A percentile compares a stretch with the other conserved stretches of the same genome.
Conservation (phyloP, 2,888 invertebrate genomes). For the Cephus runcator region DNA sequence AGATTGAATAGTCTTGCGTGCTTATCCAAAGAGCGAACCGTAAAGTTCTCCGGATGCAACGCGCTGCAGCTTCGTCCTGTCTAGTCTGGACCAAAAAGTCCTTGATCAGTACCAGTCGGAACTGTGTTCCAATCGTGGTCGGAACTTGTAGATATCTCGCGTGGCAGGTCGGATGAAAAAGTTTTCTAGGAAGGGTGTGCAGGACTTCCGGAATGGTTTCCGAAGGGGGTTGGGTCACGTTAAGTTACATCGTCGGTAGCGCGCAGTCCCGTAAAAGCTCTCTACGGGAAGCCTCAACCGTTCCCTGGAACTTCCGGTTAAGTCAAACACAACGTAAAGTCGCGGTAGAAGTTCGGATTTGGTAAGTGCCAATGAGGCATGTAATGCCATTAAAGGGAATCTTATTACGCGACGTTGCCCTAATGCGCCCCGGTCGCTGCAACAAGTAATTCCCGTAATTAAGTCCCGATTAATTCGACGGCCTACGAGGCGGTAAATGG, state of each 20-base stretch:
- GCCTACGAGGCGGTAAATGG: slow-evolving; percentile 33
- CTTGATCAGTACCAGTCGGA: background rate
- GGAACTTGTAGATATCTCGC: background rate
- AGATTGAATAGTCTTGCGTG: background rate
- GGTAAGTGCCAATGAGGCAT: slow-evolving; percentile 65
- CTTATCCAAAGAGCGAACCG: background rate
- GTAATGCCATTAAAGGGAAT: slow-evolving; percentile 65
- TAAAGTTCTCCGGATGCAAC: no score
- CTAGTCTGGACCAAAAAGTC: background rate
- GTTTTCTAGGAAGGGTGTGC: background rate
- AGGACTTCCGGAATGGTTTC: background rate
- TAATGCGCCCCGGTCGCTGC: slow-evolving; percentile 49
- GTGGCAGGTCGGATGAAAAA: background rate
- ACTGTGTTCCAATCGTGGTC: background rate
- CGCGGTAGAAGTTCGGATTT: slow-evolving; percentile 57
- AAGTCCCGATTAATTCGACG: slow-evolving; percentile 58
- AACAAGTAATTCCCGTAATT: slow-evolving; percentile 60
- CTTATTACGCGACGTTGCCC: slow-evolving; percentile 59
- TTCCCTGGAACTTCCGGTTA: slow-evolving; percentile 53
- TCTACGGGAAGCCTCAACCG: background rate
- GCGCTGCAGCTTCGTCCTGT: background rate
- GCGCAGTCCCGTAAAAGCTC: background rate
- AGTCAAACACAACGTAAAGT: slow-evolving; percentile 61
- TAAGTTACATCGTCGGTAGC: background rate
- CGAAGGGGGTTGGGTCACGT: background rate